These are phyloP conservation scores for Poecilia picta DNA, from an alignment of 2,797 vertebrate species.

Conservation along the genomic window DNA sequence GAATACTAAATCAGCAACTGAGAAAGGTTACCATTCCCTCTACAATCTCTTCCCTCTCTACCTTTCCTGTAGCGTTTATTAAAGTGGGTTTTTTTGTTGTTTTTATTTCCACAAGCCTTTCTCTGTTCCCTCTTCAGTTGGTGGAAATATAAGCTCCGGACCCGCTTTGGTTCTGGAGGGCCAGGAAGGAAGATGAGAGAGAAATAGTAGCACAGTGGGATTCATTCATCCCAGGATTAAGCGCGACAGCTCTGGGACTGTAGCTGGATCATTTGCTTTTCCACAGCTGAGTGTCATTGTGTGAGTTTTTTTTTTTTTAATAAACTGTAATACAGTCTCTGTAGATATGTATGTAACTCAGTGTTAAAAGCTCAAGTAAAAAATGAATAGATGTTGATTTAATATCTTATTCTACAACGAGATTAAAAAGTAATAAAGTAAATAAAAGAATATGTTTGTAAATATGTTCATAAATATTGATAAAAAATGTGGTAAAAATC, in stretches of 20 bases:
- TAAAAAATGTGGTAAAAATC: too few species aligned
- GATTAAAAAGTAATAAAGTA: too few species aligned
- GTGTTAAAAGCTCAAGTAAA: too few species aligned
- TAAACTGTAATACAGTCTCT: conserved; percentile 53
- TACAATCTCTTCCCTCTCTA: conserved; percentile 65
- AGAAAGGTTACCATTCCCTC: conserved; percentile 76
- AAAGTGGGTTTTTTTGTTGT: conserved; percentile 69
- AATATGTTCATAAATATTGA: too few species aligned
- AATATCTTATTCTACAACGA: too few species aligned
- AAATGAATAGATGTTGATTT: too few species aligned
- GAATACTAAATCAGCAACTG: conserved; percentile 77
- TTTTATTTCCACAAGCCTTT: conserved; percentile 31
- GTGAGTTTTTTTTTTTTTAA: conserved; percentile 50
- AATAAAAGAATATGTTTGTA: too few species aligned
- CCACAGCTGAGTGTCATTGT: conserved; percentile 53
- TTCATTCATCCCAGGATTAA: conserved; percentile 71
- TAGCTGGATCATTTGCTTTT: conserved; percentile 64
- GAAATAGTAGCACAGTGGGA: conserved; percentile 66
- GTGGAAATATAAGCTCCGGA: conserved; percentile 69
- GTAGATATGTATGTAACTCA: conserved; percentile 21
- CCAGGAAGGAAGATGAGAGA: conserved; percentile 65
- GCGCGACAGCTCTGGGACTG: conserved; percentile 68
- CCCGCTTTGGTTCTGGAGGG: conserved; percentile 62
- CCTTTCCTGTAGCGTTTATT: conserved; percentile 73
- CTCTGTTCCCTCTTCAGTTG: conserved; percentile 74